Evolutionary conservation across 1,140 invertebrate genomes (phyloP).

Genomic region (Lepidurus arcticus): DNA sequence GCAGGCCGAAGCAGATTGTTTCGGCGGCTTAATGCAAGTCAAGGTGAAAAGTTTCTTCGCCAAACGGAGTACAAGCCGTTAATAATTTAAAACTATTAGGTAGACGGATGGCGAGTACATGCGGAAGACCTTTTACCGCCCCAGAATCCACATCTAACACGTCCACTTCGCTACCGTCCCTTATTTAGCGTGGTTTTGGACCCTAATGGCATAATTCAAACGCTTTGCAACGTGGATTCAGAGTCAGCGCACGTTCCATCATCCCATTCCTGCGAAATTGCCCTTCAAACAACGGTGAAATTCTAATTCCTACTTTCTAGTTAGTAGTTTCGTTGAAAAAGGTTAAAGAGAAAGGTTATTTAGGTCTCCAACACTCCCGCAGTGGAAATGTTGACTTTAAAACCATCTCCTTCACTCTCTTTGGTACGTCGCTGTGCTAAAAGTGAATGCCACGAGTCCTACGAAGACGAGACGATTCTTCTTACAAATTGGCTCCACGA

Average conservation of each 20-base stretch:
- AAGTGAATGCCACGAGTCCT: neutral
- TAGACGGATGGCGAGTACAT: neutral
- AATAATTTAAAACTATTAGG: neutral
- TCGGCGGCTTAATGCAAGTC: constrained; percentile 29
- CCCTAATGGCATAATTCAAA: neutral
- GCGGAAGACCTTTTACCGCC: constrained; percentile 15
- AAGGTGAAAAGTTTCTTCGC: constrained; percentile 1
- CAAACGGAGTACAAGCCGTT: neutral
- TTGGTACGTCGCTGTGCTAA: neutral
- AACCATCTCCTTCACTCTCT: neutral
- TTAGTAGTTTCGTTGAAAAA: too few relatives aligned
- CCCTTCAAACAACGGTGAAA: constrained; percentile 3
- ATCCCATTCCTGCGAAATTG: neutral
- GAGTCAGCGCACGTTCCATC: neutral
- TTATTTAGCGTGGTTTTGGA: constrained; percentile 24
- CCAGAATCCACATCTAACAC: constrained; percentile 25
- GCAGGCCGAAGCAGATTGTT: constrained; percentile 28
- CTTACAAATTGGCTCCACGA: constrained; percentile 27
- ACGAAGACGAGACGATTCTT: constrained; percentile 20
- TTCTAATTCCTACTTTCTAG: neutral
- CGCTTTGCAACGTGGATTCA: neutral
- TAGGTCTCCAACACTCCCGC: neutral
- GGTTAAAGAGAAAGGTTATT: neutral
- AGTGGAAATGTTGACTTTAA: neutral
- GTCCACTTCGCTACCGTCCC: constrained; percentile 5